Base-by-base conservation (phyloP, 2,113 vertebrate species). In the Sinocyclocheilus anophthalmus region DNA sequence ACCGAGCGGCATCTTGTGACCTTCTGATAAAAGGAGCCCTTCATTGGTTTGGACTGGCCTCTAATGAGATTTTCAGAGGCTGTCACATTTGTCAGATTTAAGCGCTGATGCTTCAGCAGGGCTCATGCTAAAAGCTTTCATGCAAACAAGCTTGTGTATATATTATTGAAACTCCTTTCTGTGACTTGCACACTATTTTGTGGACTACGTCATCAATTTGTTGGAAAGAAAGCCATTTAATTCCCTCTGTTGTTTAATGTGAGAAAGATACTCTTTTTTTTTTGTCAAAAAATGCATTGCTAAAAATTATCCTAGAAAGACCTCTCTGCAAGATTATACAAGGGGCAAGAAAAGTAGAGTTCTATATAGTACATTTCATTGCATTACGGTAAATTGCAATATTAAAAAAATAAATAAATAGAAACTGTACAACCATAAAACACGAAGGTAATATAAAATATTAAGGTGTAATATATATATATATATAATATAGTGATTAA, bases 61-160 rank as follows among this genome's bases (percentile, higher is more conserved):
- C 33, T 59, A 39, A 75, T 61, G 24, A 76, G 50, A 84, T 76
- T 45, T 22, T 50, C 8, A 42, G 30, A 61, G 50, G 30, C 50
- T 75, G 42, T 59, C 33, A 59, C 69, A 84, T 84, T 84, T 76
- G 55, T 76, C 5, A 48, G 70, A 63, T 59, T 24, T 33, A 83
- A 81, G 33, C 0, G 4, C 30, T 16, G 30, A 61, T 30, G 45
- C 14, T 76, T 53, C 12, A 55, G 24, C 48, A 30, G 48, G 78
- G 22, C 11, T 24, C 33, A 61, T 81, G 79, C 13, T 81, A 39
- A 45, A 81, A 63, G 78, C 78, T 65, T 80, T 65, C 37, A 81
- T 1, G 57, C 57, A 80, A 80, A 42, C 77, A 80, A 80, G 57
- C 57, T 63, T 80, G 78, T 61, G 0, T 79, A 79, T 65, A 26